Percentiles rank a stretch among this genome's conserved stretches.
Conservation (phyloP, 2,797 vertebrate species). For the Eurystomus glaucurus region DNA sequence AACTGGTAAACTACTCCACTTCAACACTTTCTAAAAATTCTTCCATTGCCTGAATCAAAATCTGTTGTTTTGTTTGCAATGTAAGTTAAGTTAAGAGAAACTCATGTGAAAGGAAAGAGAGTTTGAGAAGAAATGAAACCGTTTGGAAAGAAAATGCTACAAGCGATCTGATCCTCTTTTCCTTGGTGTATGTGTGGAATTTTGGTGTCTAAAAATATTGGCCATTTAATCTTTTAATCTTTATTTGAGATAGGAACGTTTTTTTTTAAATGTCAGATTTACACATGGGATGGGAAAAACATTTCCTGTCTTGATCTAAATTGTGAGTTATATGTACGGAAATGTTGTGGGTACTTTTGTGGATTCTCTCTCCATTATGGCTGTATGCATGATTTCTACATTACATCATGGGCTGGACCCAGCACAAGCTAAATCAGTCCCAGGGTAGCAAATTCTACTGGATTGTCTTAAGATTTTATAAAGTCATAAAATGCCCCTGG, state of each 20-base stretch:
- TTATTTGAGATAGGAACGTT: conserved; percentile 15
- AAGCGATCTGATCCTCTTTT: not conserved
- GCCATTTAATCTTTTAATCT: conserved; percentile 35
- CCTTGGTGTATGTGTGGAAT: conserved; percentile 13
- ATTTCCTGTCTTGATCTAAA: conserved; percentile 61
- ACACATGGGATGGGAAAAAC: conserved; percentile 59
- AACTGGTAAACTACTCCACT: not conserved
- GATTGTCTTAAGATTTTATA: conserved; percentile 29
- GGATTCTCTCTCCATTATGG: conserved; percentile 36
- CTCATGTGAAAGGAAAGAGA: not conserved
- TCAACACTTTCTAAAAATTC: not conserved
- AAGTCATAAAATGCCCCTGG: conserved; percentile 27
- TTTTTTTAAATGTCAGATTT: conserved; percentile 48
- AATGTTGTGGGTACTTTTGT: conserved; percentile 58
- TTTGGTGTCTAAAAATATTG: conserved; percentile 39
- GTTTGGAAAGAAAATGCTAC: not conserved
- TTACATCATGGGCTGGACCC: conserved; percentile 32
- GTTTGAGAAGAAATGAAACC: not conserved
- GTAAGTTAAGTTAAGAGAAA: not conserved
- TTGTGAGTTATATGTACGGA: conserved; percentile 27
- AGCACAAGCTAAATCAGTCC: not conserved
- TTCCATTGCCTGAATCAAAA: not conserved
- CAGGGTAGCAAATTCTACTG: conserved; percentile 32
- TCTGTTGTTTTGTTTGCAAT: not conserved
- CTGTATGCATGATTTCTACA: conserved; percentile 9